Percentiles rank a stretch among this genome's conserved stretches.
phyloP scores from a whole-genome alignment of 2,888 invertebrate genomes.

The Tanytarsus gracilentus region DNA sequence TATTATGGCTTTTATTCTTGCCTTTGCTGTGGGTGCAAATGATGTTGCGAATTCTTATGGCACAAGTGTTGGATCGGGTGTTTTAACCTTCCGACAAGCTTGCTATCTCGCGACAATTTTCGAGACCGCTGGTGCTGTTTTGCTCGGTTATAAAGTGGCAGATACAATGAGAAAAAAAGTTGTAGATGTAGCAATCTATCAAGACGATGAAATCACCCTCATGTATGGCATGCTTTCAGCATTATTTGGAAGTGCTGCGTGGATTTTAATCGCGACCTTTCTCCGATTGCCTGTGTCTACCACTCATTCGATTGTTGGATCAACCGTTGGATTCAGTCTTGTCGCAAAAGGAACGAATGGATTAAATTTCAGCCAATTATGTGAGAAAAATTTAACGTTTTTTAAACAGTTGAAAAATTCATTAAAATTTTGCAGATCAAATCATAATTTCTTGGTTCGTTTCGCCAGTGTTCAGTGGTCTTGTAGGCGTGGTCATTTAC shows the following conservation, averaged over 20 bases:
- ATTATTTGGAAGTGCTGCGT: constrained; percentile 72
- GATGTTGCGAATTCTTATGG: constrained; percentile 97
- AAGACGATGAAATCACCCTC: constrained; percentile 65
- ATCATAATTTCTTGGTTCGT: constrained; percentile 83
- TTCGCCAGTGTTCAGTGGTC: constrained; percentile 81
- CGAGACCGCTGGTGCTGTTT: constrained; percentile 81
- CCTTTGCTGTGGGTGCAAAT: constrained; percentile 92
- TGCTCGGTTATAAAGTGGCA: constrained; percentile 83
- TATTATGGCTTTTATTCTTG: constrained; percentile 79
- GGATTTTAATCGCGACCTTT: constrained; percentile 83
- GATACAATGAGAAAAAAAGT: constrained; percentile 96
- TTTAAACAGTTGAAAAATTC: too few relatives aligned
- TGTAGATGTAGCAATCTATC: constrained; percentile 69
- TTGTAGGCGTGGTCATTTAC: constrained; percentile 67
- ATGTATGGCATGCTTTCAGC: constrained; percentile 84
- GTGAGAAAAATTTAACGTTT: too few relatives aligned
- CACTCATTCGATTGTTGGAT: constrained; percentile 93
- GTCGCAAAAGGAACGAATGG: constrained; percentile 72
- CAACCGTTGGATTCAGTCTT: constrained; percentile 85
- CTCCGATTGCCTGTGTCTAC: constrained; percentile 87
- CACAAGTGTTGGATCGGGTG: constrained; percentile 93
- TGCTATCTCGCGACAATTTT: constrained; percentile 86
- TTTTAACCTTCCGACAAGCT: constrained; percentile 77
- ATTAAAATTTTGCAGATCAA: too few relatives aligned
- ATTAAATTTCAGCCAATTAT: constrained; percentile 58